Base-by-base conservation (phyloP, 2,888 invertebrate genomes). In the Hydroisotoma schaefferi region DNA sequence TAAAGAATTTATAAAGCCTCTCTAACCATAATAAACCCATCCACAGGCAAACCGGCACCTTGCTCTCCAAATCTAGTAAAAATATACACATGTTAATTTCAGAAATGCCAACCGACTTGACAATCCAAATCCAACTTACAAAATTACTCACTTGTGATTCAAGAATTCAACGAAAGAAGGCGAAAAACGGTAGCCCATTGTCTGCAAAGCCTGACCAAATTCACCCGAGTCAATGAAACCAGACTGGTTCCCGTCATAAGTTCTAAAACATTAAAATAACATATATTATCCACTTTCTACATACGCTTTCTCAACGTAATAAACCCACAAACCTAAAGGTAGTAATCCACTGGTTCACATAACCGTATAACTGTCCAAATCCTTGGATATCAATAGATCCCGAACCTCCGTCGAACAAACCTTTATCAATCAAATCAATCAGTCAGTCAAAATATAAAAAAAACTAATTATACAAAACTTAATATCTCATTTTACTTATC, bases 141-240 rank as follows among this genome's bases (percentile, higher is more conserved):
- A 27, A 28, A 33, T 51, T 12, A 37, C 55, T 54, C 54, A 69
- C 66, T 67, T 68, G 18, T 40, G 20, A 18, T 65, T 58, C 25
- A 72, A 15, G 33, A 63, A 55, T 61, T 81, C 82, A 12, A 88
- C 81, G 75, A 94, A 93, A 28, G 88, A 86, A 0, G 86, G 86
- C 12, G 87, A 82, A 73, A 94, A 87, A 48, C 86, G 81, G 75
- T 90, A 94, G 33, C 94, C 94, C 93, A 94, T 93, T 79, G 90
- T 88, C 29, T 83, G 80, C 52, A 92, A 81, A 3, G 93, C 93
- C 81, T 86, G 84, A 18, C 80, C 78, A 23, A 94, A 80, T 78
- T 94, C 94, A 52, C 77, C 76, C 75, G 87, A 86, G 70, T 93
- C 92, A 70, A 94, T 91, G 69, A 82, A 82, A 0, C 93, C 93